Conservation (phyloP, 1,140 invertebrate genomes). For the Plectrocnemia conspersa region DNA sequence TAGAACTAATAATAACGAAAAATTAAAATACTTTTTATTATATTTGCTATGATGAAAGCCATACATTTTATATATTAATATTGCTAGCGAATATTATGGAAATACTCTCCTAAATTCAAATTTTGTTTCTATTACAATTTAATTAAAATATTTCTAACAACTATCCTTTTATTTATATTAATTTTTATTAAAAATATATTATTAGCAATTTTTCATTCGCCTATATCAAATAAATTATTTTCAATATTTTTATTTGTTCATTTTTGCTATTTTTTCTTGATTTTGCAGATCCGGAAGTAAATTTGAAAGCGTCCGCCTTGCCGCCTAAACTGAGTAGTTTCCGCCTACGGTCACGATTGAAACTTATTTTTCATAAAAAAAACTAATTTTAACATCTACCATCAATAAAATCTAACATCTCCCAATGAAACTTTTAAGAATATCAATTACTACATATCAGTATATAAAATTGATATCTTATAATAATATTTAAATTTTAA, state of each 20-base stretch:
- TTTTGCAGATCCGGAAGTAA: conserved; percentile 15
- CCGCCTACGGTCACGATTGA: conserved; percentile 20
- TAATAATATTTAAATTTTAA: conserved; percentile 1
- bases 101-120: too few relatives aligned
- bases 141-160: too few relatives aligned
- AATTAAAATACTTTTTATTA: too few relatives aligned
- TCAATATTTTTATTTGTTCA: neutral
- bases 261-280: conserved; percentile 7
- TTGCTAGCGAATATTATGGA: too few relatives aligned
- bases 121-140: too few relatives aligned
- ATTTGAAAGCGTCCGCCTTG: conserved; percentile 32
- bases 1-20: too few relatives aligned
- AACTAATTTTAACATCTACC: conserved; percentile 7
- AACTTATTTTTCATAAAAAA: too few relatives aligned
- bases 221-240: neutral
- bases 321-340: conserved; percentile 27
- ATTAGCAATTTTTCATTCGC: too few relatives aligned
- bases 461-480: conserved; percentile 31
- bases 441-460: conserved; percentile 36
- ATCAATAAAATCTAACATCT: conserved; percentile 19
- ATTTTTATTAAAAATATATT: too few relatives aligned
- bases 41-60: too few relatives aligned
- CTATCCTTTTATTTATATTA: too few relatives aligned
- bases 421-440: conserved; percentile 32
- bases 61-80: too few relatives aligned